Conservation (phyloP, 2,797 vertebrate genomes). For the Falco naumanni region DNA sequence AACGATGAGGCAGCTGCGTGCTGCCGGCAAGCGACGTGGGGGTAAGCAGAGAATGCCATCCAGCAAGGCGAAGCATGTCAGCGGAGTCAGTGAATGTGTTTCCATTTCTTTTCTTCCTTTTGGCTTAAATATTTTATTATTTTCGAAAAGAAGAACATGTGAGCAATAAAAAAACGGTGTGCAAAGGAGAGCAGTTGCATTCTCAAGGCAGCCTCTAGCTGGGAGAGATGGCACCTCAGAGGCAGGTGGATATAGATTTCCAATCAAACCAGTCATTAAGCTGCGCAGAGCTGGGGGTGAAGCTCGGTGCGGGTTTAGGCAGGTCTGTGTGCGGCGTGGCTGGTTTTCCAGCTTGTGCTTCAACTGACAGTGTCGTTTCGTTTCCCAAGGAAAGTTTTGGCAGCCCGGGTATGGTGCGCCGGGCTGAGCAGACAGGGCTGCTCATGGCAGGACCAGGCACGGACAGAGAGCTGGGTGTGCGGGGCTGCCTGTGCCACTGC, state of each 20-base stretch:
- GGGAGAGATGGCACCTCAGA: not conserved
- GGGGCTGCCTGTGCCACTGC: not conserved
- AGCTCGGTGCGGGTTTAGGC: not conserved
- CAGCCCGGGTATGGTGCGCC: not conserved
- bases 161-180: not conserved
- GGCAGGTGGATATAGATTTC: not conserved
- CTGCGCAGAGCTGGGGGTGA: not conserved
- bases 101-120: not conserved
- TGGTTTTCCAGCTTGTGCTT: not conserved
- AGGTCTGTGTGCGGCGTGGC: not conserved
- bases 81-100: not conserved
- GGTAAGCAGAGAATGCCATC: not conserved
- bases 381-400: not conserved
- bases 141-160: not conserved
- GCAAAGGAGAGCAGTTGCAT: not conserved
- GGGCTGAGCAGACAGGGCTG: not conserved
- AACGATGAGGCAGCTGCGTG: not conserved
- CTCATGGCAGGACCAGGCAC: not conserved
- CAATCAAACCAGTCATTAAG: not conserved
- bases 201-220: not conserved
- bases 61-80: not conserved
- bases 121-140: not conserved
- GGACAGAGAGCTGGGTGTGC: not conserved
- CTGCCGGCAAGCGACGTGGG: not conserved
- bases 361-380: not conserved